phyloP scores from a whole-genome alignment of 2,888 invertebrate genomes.

The Cephus runcator region DNA sequence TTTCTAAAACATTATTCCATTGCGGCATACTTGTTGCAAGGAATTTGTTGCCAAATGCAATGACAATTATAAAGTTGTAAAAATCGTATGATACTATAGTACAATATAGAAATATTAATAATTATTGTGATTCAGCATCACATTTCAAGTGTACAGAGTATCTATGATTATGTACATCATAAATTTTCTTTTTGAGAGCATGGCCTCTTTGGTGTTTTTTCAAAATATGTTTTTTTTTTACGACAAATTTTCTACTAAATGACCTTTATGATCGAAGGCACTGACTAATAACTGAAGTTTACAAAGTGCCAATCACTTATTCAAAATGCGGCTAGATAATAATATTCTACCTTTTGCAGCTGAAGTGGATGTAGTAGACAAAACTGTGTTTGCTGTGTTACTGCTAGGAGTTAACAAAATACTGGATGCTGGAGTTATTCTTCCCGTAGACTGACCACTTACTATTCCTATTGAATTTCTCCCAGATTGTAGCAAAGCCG shows the following conservation, averaged over 20 bases:
- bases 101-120: no score
- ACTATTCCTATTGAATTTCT: conserved; percentile 37
- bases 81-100: background rate
- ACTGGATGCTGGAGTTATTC: conserved; percentile 42
- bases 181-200: background rate
- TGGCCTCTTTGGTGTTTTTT: background rate
- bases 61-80: background rate
- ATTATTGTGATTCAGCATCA: no score
- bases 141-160: background rate
- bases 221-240: background rate
- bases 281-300: background rate
- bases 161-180: background rate
- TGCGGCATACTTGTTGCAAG: background rate
- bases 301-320: conserved; percentile 10
- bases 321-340: conserved; percentile 37
- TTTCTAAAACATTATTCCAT: background rate
- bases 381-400: conserved; percentile 34
- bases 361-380: conserved; percentile 36
- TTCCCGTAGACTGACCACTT: conserved; percentile 34
- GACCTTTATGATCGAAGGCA: background rate
- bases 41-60: background rate
- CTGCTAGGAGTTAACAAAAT: conserved; percentile 49
- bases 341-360: conserved; percentile 57
- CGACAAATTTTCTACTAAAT: background rate
- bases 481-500: conserved; percentile 50